Evolutionary conservation across 2,113 vertebrate species (phyloP).

Genomic region (Erinaceus europaeus): DNA sequence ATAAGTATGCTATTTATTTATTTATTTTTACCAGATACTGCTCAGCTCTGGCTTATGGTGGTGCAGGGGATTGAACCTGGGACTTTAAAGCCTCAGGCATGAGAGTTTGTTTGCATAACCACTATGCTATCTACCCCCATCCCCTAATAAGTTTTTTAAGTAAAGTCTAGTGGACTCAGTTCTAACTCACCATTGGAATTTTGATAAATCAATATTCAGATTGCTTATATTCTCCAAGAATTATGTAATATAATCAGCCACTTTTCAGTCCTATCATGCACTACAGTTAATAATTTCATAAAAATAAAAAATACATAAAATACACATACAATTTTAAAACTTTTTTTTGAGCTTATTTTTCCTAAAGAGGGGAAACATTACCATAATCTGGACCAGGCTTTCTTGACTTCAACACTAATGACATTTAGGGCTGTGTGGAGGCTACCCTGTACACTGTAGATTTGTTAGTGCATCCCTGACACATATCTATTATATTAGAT

Average conservation of each 20-base stretch:
- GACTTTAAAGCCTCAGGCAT: too few species aligned
- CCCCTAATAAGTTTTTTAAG: too few species aligned
- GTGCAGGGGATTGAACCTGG: too few species aligned
- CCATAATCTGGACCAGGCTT: not conserved
- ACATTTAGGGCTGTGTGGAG: too few species aligned
- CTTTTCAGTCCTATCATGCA: conserved; percentile 20
- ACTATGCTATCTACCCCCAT: too few species aligned
- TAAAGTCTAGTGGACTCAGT: not conserved
- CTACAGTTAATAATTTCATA: not conserved
- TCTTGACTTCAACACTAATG: fast-evolving
- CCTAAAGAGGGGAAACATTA: not conserved
- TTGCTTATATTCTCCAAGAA: conserved; percentile 38
- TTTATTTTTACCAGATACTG: too few species aligned
- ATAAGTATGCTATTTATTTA: too few species aligned
- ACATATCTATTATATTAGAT: too few species aligned
- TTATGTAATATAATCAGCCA: conserved; percentile 45
- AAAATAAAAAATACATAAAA: not conserved
- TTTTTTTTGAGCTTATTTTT: conserved; percentile 33
- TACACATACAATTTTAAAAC: not conserved
- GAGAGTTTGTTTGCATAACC: too few species aligned
- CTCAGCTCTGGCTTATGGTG: too few species aligned
- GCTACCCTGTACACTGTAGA: fast-evolving
- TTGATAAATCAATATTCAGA: conserved; percentile 24
- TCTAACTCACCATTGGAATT: not conserved
- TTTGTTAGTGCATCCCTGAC: fast-evolving